Base-by-base conservation (phyloP, 2,888 invertebrate species). In the Electrophaes corylata region DNA sequence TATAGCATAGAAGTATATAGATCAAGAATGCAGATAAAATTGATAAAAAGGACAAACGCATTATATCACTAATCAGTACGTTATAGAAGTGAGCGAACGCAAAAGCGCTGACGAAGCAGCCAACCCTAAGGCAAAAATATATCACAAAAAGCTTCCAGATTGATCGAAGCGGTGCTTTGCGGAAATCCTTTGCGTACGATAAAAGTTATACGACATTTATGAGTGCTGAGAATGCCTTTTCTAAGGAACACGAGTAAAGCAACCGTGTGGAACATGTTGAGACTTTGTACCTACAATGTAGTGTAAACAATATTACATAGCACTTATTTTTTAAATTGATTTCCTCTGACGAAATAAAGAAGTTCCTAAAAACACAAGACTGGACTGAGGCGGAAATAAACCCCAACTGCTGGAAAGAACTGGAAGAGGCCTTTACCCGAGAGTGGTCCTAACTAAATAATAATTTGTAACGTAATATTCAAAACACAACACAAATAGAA, bases 161-260 rank as follows among this genome's bases (percentile, higher is more conserved):
- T 48, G 54, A 54, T 54, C 35, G 47, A 8, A 18, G 41, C 11
- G 31, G 41, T 41, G 31, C 23, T 47, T 52, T 14, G 16, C 40
- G 53, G 33, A 46, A 47, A 54, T 47, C 39, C 40, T 54, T 33
- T 46, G 52, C 52, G 45, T 54, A 23, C 53, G 39, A 54, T 54
- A 54, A 48, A 54, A 54, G 47, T 18, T 47, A 54, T 39, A 46
- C 33, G 46, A 46, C 53, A 53, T 53, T 40, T 53, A 53, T 53
- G 46, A 53, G 46, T 31, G 40, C 53, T n/a, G 8, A 40, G 39
- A 41, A 52, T 26, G 43, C 43, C 23, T 37, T 18, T 26, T 18
- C 29, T 14, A 31, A 23, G 14, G n/a, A 44, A 44, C 44, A 52
- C 51, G 44, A 45, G 37, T 39, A 45, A 45, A 39, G 20, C 37